Evolutionary conservation across 2,113 vertebrate genomes (phyloP), one percentile per base, ranked within the genome.

Genomic region (Parotia lawesii): DNA sequence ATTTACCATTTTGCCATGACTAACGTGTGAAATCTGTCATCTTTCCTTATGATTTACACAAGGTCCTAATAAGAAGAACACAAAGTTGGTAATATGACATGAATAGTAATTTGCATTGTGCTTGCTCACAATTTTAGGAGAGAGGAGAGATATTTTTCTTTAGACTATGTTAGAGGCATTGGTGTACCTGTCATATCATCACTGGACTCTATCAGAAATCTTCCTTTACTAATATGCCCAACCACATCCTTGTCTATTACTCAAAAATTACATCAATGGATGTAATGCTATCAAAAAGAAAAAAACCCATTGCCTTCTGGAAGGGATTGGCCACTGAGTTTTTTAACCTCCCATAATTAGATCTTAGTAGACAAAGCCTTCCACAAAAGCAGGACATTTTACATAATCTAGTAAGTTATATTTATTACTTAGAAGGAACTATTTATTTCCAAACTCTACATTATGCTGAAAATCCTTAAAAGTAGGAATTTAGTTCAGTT

Each of bases 1-100:
- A 96, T 94, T 50, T 89, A 70, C 28, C 66, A 79, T 93, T 95
- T 94, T 89, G 73, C 81, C 77, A 70, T 89, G 89, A 93, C 93
- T 92, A 87, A 94, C 79, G 74, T 73, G 71, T 95, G 91, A 94
- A 96, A 95, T 96, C 77, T 95, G 54, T 91, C 84, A 85, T 85
- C 45, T 87, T 90, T 94, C 53, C 27, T 91, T 35, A 44, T 61
- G 81, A 87, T 89, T 95, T 94, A 94, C 35, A 51, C 29, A 66
- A 50, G 21, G 27, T 61, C 19, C 35, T 82, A 92, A 72, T 87
- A 87, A 73, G 54, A 78, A 87, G 31, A 64, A 79, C 45, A 73
- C 38, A 47, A 78, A 76, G 27, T 31, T 69, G 11, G 31, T 85
- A 87, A 91, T 62, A 73, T 37, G 58, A 82, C 54, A 76, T 70